Conservation (phyloP, 2,888 invertebrate genomes). For the Neoascia interrupta region DNA sequence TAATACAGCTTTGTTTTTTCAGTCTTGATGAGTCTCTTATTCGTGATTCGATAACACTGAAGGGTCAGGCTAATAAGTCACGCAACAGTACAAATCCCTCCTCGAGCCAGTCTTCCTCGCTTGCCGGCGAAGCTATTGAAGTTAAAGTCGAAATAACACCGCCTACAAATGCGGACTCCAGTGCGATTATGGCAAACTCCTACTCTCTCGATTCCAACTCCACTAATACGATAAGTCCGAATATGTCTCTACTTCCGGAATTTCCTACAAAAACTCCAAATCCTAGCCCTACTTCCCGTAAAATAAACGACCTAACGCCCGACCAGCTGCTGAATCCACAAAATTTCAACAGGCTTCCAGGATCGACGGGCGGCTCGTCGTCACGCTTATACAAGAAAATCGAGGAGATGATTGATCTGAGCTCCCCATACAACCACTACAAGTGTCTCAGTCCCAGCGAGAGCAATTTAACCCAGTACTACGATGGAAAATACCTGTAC, state of each 20-base stretch:
- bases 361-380: conserved; percentile 77
- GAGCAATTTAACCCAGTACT: conserved; percentile 79
- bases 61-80: conserved; percentile 77
- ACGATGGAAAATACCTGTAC: conserved; percentile 78
- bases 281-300: conserved; percentile 76
- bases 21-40: conserved; percentile 85
- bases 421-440: conserved; percentile 88
- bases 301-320: conserved; percentile 78
- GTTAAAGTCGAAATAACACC: conserved; percentile 80
- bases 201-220: conserved; percentile 79
- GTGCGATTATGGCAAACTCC: conserved; percentile 76
- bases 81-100: conserved; percentile 79
- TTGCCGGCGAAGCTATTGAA: conserved; percentile 79
- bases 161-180: conserved; percentile 76
- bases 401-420: conserved; percentile 82
- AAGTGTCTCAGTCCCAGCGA: conserved; percentile 86
- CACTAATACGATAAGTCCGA: conserved; percentile 77
- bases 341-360: conserved; percentile 78
- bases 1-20: too few relatives aligned
- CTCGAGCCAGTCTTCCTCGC: conserved; percentile 79
- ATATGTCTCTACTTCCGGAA: conserved; percentile 76
- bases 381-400: conserved; percentile 79
- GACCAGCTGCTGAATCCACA: conserved; percentile 78
- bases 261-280: conserved; percentile 76
- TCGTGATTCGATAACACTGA: conserved; percentile 79